Percentiles rank a stretch among this genome's conserved stretches.
These are phyloP conservation scores for Montipora capitata DNA, from an alignment of 92 coral and sea anemone species.

Conservation along the genomic window DNA sequence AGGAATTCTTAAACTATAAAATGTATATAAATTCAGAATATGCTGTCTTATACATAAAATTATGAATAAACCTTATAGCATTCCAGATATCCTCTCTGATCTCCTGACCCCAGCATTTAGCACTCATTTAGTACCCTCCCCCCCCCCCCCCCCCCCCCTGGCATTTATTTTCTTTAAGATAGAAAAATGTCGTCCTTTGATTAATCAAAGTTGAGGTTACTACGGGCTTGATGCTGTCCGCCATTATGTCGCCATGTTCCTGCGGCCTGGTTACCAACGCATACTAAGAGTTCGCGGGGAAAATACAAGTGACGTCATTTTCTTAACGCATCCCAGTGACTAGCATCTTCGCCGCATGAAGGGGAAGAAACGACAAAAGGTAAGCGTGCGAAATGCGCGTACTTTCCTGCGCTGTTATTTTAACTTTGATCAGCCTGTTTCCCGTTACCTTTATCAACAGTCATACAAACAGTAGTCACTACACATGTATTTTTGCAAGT, in stretches of 20 bases:
- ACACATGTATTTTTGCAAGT: not conserved
- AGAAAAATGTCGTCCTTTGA: too few species aligned
- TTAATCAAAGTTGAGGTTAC: too few species aligned
- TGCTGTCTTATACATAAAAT: not conserved
- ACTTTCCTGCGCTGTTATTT: not conserved
- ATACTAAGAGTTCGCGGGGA: not conserved
- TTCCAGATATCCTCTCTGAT: conserved; percentile 27
- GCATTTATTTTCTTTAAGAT: too few species aligned
- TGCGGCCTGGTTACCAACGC: not conserved
- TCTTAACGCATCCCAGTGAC: not conserved
- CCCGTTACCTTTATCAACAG: conserved; percentile 4
- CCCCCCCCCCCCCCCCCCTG: too few species aligned
- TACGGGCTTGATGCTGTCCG: not conserved
- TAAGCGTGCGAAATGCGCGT: conserved; percentile 2
- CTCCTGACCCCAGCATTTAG: too few species aligned
- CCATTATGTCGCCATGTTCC: conserved; percentile 2
- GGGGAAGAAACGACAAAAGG: conserved; percentile 42
- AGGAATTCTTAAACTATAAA: not conserved
- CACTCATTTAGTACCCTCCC: too few species aligned
- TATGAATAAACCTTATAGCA: conserved; percentile 11
- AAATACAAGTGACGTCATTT: not conserved
- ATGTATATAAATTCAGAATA: not conserved
- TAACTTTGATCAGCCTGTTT: not conserved
- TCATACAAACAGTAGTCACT: conserved; percentile 10
- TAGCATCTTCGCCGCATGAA: conserved; percentile 19